Conservation (phyloP, 2,888 invertebrate species). For the Ceramica pisi region DNA sequence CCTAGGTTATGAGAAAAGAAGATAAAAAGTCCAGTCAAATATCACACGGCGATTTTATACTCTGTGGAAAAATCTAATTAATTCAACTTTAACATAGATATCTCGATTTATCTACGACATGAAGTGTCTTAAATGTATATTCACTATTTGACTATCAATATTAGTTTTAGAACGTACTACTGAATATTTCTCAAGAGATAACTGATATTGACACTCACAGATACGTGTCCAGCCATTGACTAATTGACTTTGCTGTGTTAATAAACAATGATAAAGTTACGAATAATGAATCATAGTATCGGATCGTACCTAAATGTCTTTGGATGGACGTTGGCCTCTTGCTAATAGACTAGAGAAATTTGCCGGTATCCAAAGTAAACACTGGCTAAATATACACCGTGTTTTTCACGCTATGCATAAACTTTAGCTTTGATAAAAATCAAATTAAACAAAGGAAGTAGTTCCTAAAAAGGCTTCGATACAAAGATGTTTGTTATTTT, state of each 20-base stretch:
- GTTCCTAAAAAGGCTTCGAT: too few species aligned
- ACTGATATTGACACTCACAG: slow-evolving; percentile 43
- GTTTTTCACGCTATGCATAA: too few species aligned
- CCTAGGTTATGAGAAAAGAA: too few species aligned
- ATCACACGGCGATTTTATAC: not conserved
- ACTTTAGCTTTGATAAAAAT: too few species aligned
- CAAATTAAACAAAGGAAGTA: too few species aligned
- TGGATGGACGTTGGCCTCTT: slow-evolving; percentile 41
- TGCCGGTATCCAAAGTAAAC: not conserved
- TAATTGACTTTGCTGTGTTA: slow-evolving; percentile 48
- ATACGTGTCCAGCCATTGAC: slow-evolving; percentile 42
- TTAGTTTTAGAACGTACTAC: slow-evolving; percentile 28
- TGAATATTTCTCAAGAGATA: slow-evolving; percentile 30
- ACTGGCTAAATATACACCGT: slow-evolving; percentile 9
- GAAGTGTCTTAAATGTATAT: slow-evolving; percentile 13
- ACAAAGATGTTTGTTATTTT: too few species aligned
- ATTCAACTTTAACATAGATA: not conserved
- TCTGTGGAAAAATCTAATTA: slow-evolving; percentile 2
- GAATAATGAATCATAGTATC: slow-evolving; percentile 46
- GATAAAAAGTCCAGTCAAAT: too few species aligned
- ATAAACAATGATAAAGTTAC: slow-evolving; percentile 50
- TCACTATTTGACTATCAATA: slow-evolving; percentile 4
- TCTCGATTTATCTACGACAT: not conserved
- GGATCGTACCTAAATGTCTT: slow-evolving; percentile 46
- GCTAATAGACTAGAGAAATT: slow-evolving; percentile 3